These are phyloP conservation scores for Graphium colonna DNA, from an alignment of 2,888 invertebrate genomes.

Conservation along the genomic window DNA sequence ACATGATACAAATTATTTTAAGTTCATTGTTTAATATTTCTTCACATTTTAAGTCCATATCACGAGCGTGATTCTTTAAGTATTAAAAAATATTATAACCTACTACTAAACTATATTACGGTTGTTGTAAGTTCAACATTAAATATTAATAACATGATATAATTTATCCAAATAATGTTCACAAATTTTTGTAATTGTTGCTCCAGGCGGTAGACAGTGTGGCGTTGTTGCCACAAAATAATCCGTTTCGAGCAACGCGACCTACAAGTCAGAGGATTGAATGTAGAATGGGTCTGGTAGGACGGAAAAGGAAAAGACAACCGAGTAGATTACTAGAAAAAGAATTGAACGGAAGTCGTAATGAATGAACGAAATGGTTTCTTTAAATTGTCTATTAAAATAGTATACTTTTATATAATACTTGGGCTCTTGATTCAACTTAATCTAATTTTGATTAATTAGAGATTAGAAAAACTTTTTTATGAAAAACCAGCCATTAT, in stretches of 20 bases:
- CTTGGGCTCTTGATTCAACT: too few relatives aligned
- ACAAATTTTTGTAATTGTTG: constrained; percentile 4
- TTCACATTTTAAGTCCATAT: constrained; percentile 20
- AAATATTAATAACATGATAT: too few relatives aligned
- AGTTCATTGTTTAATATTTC: constrained; percentile 5
- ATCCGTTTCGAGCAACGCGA: constrained; percentile 14
- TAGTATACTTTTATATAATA: too few relatives aligned
- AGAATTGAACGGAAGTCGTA: background rate
- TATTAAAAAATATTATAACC: background rate
- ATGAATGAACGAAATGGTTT: background rate
- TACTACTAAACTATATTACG: constrained; percentile 15
- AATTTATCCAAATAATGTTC: background rate
- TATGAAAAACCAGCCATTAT: too few relatives aligned
- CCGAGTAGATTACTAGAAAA: too few relatives aligned
- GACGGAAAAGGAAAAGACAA: too few relatives aligned
- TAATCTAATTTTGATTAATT: too few relatives aligned
- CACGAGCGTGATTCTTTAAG: constrained; percentile 15
- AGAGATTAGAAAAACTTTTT: too few relatives aligned
- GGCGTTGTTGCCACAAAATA: constrained; percentile 10
- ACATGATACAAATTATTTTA: constrained; percentile 9
- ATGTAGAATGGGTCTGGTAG: constrained; percentile 12
- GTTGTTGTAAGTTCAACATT: constrained; percentile 3
- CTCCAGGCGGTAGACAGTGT: constrained; percentile 9
- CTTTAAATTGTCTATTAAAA: too few relatives aligned
- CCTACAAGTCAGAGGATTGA: constrained; percentile 16